These are phyloP conservation scores for Myotis findleyi DNA, from an alignment of 2,797 vertebrate genomes.

Conservation along the genomic window DNA sequence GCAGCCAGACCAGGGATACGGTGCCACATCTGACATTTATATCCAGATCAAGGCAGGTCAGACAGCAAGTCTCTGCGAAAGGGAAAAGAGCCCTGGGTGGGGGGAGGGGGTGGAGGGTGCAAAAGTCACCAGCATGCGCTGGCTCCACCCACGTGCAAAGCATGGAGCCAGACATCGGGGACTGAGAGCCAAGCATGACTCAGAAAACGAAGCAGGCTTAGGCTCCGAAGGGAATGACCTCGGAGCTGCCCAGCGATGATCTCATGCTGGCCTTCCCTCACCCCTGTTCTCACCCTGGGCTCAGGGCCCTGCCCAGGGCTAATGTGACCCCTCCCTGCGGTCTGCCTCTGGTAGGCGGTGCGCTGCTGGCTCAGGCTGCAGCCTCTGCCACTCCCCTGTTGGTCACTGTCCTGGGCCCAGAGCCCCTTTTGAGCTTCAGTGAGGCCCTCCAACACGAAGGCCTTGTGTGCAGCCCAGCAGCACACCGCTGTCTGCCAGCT, in stretches of 20 bases:
- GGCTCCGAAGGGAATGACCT: neutral
- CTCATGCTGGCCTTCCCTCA: neutral
- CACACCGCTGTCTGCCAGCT: accelerated
- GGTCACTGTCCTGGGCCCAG: neutral
- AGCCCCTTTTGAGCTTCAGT: neutral
- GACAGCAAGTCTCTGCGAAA: neutral
- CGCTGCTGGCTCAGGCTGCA: neutral
- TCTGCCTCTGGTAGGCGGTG: no score
- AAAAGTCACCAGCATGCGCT: neutral
- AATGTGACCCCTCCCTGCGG: neutral
- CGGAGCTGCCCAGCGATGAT: neutral
- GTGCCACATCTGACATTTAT: neutral
- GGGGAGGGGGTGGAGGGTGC: no score
- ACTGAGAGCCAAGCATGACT: neutral
- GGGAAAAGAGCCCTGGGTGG: neutral
- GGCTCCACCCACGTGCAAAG: neutral
- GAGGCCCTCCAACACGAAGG: neutral
- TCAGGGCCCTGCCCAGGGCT: accelerated
- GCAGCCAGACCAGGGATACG: neutral
- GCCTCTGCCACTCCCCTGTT: neutral
- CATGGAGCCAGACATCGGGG: neutral
- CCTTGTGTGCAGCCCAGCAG: neutral
- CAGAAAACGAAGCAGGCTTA: neutral
- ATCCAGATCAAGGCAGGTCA: neutral
- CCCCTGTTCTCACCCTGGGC: neutral